Conservation (phyloP, 2,113 vertebrate species). For the Lagenorhynchus albirostris region DNA sequence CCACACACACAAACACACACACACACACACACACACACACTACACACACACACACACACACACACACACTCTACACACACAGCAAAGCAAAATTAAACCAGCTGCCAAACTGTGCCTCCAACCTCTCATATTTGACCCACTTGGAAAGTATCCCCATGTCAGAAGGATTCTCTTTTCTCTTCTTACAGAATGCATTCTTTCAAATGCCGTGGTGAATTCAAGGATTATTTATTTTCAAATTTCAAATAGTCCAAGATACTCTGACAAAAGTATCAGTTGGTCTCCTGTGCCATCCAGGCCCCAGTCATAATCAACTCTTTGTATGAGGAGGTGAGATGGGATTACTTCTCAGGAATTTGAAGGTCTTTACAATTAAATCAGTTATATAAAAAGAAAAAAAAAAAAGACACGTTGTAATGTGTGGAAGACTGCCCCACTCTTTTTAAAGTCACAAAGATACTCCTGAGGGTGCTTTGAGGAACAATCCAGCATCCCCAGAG, state of each 20-base stretch:
- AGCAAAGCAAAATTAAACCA: neutral
- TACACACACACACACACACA: neutral
- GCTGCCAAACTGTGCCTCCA: neutral
- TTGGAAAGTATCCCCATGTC: neutral
- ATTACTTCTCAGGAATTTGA: neutral
- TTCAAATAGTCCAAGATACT: neutral
- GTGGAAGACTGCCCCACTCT: neutral
- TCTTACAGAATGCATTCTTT: neutral
- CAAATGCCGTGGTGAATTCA: neutral
- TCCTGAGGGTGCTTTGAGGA: neutral
- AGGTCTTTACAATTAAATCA: neutral
- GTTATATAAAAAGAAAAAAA: neutral
- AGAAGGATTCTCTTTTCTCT: neutral
- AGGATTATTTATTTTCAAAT: neutral
- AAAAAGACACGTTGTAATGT: neutral
- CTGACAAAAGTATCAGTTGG: neutral
- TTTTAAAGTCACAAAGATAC: neutral
- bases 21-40: too few relatives aligned
- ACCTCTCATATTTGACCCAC: neutral
- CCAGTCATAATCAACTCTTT: neutral
- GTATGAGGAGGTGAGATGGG: neutral
- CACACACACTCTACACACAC: neutral
- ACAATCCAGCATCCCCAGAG: too few relatives aligned
- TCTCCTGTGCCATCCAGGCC: accelerated
- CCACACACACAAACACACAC: too few relatives aligned